Evolutionary conservation across 2,888 invertebrate species (phyloP).

Genomic region (Mimumesa dahlbomi): DNA sequence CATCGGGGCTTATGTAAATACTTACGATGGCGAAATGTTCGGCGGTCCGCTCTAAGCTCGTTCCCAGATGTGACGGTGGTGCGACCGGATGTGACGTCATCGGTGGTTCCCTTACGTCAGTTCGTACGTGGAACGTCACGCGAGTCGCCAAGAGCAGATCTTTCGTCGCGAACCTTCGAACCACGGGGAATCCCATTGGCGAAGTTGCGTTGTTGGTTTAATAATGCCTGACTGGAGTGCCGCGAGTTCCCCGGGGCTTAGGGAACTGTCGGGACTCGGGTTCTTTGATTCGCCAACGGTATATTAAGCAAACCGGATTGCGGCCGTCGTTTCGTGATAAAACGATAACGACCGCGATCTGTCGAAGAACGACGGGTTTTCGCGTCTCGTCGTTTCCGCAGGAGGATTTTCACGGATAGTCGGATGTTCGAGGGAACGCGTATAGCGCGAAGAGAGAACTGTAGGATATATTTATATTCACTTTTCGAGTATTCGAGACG

Average conservation of each 20-base stretch:
- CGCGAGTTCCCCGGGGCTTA: slow-evolving; percentile 19
- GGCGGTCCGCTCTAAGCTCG: slow-evolving; percentile 14
- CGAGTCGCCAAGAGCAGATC: slow-evolving; percentile 32
- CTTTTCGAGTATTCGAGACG: too few relatives aligned
- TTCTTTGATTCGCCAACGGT: neutral
- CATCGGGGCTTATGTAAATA: slow-evolving; percentile 43
- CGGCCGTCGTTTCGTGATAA: neutral
- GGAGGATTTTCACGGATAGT: neutral
- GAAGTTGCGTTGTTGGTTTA: slow-evolving; percentile 68
- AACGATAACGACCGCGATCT: neutral
- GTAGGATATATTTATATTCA: too few relatives aligned
- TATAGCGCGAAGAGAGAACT: too few relatives aligned
- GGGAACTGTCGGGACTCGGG: slow-evolving; percentile 9
- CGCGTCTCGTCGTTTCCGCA: neutral
- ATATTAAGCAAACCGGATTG: neutral
- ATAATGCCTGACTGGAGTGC: slow-evolving; percentile 58
- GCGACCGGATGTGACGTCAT: slow-evolving; percentile 74
- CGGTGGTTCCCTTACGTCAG: slow-evolving; percentile 46
- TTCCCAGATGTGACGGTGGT: slow-evolving; percentile 58
- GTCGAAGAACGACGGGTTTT: too few relatives aligned
- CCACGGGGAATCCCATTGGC: slow-evolving; percentile 69
- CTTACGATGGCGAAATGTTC: slow-evolving; percentile 34
- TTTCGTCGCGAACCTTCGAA: slow-evolving; percentile 29
- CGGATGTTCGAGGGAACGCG: too few relatives aligned
- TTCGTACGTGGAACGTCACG: slow-evolving; percentile 18